These are phyloP conservation scores for Lasioglossum villosulum DNA, from an alignment of 2,888 invertebrate species.

Conservation along the genomic window DNA sequence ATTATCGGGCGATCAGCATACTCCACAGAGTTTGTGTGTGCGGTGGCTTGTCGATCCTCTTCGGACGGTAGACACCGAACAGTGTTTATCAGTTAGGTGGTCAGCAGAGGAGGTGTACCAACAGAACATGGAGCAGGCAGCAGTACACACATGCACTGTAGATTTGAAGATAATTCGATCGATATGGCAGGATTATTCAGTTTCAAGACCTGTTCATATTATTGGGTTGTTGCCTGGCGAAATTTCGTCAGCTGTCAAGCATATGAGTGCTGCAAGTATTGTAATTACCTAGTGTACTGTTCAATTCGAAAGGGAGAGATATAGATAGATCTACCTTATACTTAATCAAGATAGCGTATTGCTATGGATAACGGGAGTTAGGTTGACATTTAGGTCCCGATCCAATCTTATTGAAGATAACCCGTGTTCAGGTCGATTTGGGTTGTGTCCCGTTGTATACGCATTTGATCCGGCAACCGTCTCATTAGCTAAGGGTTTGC, in stretches of 20 bases:
- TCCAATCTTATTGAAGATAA: background rate
- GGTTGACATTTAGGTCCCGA: background rate
- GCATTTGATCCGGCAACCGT: too few relatives aligned
- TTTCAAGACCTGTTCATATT: constrained; percentile 58
- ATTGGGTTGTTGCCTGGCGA: background rate
- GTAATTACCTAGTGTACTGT: background rate
- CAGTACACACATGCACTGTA: constrained; percentile 69
- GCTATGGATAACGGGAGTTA: background rate
- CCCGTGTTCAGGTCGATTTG: background rate
- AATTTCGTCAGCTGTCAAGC: background rate
- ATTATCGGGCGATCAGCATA: constrained; percentile 33
- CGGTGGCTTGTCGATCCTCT: constrained; percentile 52
- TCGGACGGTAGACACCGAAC: constrained; percentile 45
- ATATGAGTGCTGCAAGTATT: background rate
- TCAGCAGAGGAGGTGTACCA: constrained; percentile 36
- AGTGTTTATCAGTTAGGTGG: constrained; percentile 64
- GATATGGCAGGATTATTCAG: constrained; percentile 74
- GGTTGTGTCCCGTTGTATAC: too few relatives aligned
- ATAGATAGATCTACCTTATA: background rate
- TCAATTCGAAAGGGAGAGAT: background rate
- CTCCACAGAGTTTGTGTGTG: constrained; percentile 40
- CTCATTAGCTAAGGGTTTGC: too few relatives aligned
- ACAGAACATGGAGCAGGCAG: constrained; percentile 65
- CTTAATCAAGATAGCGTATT: background rate
- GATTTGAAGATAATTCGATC: constrained; percentile 75